Percentiles rank a stretch among this genome's conserved stretches.
These are phyloP conservation scores for Furnarius figulus DNA, from an alignment of 2,113 vertebrate genomes.

Conservation along the genomic window DNA sequence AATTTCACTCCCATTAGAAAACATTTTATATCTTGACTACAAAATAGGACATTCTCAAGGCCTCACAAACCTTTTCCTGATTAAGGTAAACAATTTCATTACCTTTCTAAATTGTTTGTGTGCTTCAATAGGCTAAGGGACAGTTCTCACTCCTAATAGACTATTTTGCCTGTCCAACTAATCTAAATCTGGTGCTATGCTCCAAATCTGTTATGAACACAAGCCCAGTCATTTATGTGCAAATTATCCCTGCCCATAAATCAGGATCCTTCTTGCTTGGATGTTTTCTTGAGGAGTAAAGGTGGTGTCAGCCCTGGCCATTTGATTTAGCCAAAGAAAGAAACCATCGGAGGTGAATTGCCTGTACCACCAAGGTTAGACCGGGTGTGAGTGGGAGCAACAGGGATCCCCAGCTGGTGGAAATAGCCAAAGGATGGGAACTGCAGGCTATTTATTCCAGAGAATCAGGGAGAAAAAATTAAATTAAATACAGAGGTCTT, in stretches of 20 bases:
- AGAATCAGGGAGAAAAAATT: background rate
- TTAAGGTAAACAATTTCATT: conserved; percentile 44
- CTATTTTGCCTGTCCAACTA: background rate
- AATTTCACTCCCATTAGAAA: conserved; percentile 30
- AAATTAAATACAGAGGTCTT: background rate
- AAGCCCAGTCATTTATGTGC: background rate
- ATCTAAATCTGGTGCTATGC: background rate
- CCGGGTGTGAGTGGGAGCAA: background rate
- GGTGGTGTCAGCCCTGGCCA: background rate
- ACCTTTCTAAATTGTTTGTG: background rate
- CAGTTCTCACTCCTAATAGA: background rate
- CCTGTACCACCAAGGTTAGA: background rate
- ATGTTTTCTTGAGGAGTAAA: background rate
- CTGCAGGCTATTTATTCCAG: background rate
- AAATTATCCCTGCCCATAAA: background rate
- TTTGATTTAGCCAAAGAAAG: background rate
- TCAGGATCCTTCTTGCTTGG: background rate
- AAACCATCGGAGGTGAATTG: background rate
- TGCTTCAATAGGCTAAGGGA: background rate
- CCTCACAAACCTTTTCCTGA: background rate
- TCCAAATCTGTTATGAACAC: background rate
- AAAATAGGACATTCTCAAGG: background rate
- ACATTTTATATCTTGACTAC: background rate
- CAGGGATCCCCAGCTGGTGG: background rate
- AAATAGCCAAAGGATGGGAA: background rate